These are phyloP conservation scores for Haemorhous mexicanus DNA, from an alignment of 2,113 vertebrate genomes.

Conservation along the genomic window DNA sequence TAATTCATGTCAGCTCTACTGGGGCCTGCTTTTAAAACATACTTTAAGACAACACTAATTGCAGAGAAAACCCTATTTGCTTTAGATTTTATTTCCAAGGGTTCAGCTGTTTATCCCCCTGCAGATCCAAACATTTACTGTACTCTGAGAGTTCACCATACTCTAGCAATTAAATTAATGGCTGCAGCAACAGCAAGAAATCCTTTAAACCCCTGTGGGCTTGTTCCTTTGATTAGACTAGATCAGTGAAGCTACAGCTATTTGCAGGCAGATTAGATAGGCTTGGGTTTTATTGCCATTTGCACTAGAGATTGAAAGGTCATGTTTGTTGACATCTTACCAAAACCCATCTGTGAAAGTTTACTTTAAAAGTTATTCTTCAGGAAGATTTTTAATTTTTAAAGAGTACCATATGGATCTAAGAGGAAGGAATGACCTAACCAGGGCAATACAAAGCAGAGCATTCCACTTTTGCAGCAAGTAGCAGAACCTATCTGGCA, in stretches of 20 bases:
- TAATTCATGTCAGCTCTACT: conserved; percentile 21
- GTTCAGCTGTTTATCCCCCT: conserved; percentile 64
- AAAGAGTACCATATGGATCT: conserved; percentile 28
- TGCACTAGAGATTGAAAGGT: conserved; percentile 67
- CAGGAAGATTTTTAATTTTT: conserved; percentile 49
- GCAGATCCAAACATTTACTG: conserved; percentile 67
- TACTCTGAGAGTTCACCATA: conserved; percentile 64
- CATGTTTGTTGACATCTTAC: conserved; percentile 62
- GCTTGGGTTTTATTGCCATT: conserved; percentile 56
- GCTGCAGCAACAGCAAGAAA: conserved; percentile 59
- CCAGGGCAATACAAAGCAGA: neutral
- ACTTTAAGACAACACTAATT: conserved; percentile 64
- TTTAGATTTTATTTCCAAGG: conserved; percentile 39
- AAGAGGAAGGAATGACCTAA: neutral
- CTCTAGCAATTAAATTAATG: conserved; percentile 77
- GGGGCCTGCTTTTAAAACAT: conserved; percentile 19
- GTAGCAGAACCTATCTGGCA: neutral
- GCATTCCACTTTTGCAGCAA: neutral
- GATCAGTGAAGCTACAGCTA: conserved; percentile 71
- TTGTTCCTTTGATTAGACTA: conserved; percentile 76
- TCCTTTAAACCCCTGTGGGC: conserved; percentile 70
- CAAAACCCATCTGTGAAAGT: conserved; percentile 59
- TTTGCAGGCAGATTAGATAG: conserved; percentile 74
- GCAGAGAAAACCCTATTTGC: conserved; percentile 56
- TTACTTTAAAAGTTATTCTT: conserved; percentile 59